A percentile compares a stretch with the other conserved stretches of the same genome.
Evolutionary conservation across 2,113 vertebrate genomes (phyloP).

Genomic region (Gymnobelideus leadbeateri): DNA sequence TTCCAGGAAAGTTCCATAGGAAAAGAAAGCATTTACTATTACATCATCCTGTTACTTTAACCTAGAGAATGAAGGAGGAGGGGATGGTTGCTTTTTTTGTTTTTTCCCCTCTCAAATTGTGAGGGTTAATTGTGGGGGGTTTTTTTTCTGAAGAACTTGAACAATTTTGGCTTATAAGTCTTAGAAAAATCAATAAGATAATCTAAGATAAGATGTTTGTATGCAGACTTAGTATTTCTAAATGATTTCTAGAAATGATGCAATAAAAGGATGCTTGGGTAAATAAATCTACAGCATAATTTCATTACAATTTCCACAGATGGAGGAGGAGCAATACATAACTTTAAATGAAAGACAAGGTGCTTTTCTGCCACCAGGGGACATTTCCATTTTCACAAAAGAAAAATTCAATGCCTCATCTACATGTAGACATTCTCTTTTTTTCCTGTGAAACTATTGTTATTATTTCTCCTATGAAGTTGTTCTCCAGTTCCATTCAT

Average conservation of each 20-base stretch:
- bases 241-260: neutral
- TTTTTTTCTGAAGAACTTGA: neutral
- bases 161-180: neutral
- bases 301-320: neutral
- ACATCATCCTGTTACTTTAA: neutral
- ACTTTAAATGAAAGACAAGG: neutral
- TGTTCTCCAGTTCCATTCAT: neutral
- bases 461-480: neutral
- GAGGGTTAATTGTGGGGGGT: neutral
- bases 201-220: neutral
- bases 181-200: neutral
- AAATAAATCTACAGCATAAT: neutral
- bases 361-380: neutral
- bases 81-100: neutral
- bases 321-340: neutral
- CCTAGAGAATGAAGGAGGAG: neutral
- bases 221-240: neutral
- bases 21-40: neutral
- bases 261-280: neutral
- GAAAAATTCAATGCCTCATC: neutral
- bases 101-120: neutral
- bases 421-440: neutral
- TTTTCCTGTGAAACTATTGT: neutral
- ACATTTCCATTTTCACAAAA: conserved; percentile 1
- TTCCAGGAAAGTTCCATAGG: neutral